Base-by-base conservation (phyloP, 2,888 invertebrate genomes). In the Ochlodes sylvanus region DNA sequence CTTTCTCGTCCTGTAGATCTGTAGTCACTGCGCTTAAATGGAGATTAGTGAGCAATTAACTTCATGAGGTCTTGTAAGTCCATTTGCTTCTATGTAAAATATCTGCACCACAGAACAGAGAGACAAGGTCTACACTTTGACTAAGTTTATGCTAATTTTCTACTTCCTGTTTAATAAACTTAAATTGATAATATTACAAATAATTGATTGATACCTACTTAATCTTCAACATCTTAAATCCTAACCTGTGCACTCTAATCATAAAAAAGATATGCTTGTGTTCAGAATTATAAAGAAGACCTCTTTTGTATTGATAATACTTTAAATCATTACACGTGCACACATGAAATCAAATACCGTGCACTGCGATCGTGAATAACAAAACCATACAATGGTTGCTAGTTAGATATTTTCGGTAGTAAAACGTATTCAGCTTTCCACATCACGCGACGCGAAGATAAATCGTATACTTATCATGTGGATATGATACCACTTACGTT, bases 391-490 rank as follows among this genome's bases (percentile, higher is more conserved):
- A 27, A 5, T 32, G 15, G 47, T 27, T 32, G 14, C 19, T 50
- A 52, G 38, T 17, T 32, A 10, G 6, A 17, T 57, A 19, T 60
- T 47, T 47, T 34, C 50, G 19, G 32, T 9, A 34, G 17, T 61
- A 61, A 50, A 50, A 50, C n/a, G 12, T 34, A 12, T 42, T 54
- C 14, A 38, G 54, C 32, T 42, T 54, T 54, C 3, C 17, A 7
- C 12, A 17, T 15, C 63, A 63, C 63, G 63, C 55, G 63, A 63
- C 21, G 4, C 50, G 42, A 32, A 32, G 17, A 63, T 63, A 63
- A 42, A 55, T 55, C 34, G 32, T 50, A 19, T 19, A 19, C 50
- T 50, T 50, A 50, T 50, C 27, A n/a, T 32, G 27, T 32, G 54
- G 54, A 54, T 27, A 9, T 32, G 54, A 54, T 54, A n/a, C 54